A percentile compares a stretch with the other conserved stretches of the same genome.
Conservation (phyloP, 2,888 invertebrate species). For the Chrysomela aeneicollis region DNA sequence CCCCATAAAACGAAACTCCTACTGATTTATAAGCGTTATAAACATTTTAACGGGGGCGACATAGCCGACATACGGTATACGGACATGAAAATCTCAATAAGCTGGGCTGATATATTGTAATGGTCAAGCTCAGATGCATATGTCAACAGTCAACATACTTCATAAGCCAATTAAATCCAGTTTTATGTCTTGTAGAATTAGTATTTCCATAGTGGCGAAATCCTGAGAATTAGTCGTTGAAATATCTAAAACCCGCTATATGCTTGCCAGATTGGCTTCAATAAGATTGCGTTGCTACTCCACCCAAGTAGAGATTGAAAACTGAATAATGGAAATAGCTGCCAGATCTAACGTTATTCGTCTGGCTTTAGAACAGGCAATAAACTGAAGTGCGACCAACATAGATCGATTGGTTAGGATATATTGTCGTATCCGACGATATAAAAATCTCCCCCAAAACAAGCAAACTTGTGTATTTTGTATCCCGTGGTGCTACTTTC, state of each 20-base stretch:
- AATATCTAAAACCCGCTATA: constrained; percentile 17
- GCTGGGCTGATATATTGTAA: neutral
- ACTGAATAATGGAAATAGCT: constrained; percentile 2
- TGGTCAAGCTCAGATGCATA: neutral
- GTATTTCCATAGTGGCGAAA: neutral
- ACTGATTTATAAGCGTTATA: neutral
- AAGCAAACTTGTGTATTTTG: too few species aligned
- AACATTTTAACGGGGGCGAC: constrained; percentile 1
- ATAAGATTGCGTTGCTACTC: neutral
- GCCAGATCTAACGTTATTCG: neutral
- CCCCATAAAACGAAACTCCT: neutral
- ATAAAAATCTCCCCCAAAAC: too few species aligned
- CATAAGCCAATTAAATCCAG: too few species aligned
- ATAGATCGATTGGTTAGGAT: neutral
- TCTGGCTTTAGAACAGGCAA: neutral
- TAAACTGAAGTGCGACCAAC: neutral
- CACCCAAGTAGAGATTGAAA: neutral
- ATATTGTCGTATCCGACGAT: neutral
- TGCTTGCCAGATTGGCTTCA: neutral
- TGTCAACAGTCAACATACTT: neutral
- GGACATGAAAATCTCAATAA: neutral
- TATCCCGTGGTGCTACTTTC: too few species aligned
- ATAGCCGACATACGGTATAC: neutral
- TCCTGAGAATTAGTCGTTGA: constrained; percentile 21
- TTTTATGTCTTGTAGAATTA: too few species aligned